Evolutionary conservation across 2,797 vertebrate genomes (phyloP).

Genomic region (Natrix natrix): DNA sequence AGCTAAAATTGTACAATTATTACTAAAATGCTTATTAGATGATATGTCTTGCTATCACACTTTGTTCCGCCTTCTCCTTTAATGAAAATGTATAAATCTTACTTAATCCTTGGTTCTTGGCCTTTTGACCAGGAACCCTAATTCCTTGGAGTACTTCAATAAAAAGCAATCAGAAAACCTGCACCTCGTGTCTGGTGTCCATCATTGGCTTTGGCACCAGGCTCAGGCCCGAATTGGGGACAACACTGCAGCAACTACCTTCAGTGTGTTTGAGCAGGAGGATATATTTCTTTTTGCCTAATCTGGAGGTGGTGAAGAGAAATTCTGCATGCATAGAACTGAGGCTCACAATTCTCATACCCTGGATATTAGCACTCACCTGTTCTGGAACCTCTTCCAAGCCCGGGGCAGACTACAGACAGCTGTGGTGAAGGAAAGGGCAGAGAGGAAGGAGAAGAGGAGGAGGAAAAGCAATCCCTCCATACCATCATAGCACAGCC

Average conservation of each 20-base stretch:
- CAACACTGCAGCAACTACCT: not conserved
- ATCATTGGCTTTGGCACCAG: too few relatives aligned
- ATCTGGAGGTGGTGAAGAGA: not conserved
- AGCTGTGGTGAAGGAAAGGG: constrained; percentile 82
- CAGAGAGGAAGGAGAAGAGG: constrained; percentile 83
- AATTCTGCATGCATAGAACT: not conserved
- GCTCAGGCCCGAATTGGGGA: too few relatives aligned
- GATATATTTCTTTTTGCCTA: not conserved
- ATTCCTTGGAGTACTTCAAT: too few relatives aligned
- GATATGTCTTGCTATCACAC: too few relatives aligned
- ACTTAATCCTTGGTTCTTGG: too few relatives aligned
- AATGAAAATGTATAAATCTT: too few relatives aligned
- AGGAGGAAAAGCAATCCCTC: constrained; percentile 84
- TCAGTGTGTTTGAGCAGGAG: not conserved
- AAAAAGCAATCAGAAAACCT: too few relatives aligned
- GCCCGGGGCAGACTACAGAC: constrained; percentile 88
- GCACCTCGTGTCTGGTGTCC: too few relatives aligned
- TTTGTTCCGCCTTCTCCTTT: too few relatives aligned
- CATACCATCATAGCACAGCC: constrained; percentile 89
- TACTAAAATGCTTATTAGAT: too few relatives aligned
- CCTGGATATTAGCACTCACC: constrained; percentile 64
- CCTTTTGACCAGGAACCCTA: too few relatives aligned
- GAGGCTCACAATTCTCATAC: not conserved
- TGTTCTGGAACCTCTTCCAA: constrained; percentile 87
- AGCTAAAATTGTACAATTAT: too few relatives aligned